Evolutionary conservation across 2,888 invertebrate genomes (phyloP).

Genomic region (Gasteruption jaculator): DNA sequence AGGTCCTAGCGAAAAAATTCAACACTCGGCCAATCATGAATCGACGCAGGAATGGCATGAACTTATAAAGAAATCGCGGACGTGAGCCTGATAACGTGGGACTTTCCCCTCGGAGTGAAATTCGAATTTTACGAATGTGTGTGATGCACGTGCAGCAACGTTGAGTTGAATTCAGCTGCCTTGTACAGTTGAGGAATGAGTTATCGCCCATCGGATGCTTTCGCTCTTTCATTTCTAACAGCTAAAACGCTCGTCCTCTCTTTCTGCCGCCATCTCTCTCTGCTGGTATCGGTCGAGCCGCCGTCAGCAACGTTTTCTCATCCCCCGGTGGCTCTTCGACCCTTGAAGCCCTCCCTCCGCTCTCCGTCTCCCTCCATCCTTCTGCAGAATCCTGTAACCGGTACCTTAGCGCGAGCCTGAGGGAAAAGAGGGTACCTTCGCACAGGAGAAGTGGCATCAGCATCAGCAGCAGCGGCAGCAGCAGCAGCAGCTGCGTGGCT

Average conservation of each 20-base stretch:
- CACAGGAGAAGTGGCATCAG: too few relatives aligned
- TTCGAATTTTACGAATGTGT: conserved; percentile 37
- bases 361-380: conserved; percentile 17
- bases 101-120: conserved; percentile 25
- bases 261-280: conserved; percentile 10
- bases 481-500: too few relatives aligned
- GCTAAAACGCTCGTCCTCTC: conserved; percentile 22
- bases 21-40: too few relatives aligned
- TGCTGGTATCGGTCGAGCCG: conserved; percentile 33
- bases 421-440: background rate
- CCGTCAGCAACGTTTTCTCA: conserved; percentile 40
- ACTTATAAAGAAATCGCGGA: too few relatives aligned
- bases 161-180: conserved; percentile 51
- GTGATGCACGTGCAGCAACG: conserved; percentile 42
- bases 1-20: too few relatives aligned
- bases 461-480: too few relatives aligned
- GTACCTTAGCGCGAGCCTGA: conserved; percentile 9
- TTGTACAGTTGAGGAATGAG: conserved; percentile 51
- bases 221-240: conserved; percentile 51
- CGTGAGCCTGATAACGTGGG: conserved; percentile 17
- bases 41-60: too few relatives aligned
- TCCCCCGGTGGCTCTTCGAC: conserved; percentile 26
- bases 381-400: conserved; percentile 2
- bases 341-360: too few relatives aligned
- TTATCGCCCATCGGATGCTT: conserved; percentile 49